Conservation (phyloP, 2,888 invertebrate genomes). For the Pristionchus exspectatus region DNA sequence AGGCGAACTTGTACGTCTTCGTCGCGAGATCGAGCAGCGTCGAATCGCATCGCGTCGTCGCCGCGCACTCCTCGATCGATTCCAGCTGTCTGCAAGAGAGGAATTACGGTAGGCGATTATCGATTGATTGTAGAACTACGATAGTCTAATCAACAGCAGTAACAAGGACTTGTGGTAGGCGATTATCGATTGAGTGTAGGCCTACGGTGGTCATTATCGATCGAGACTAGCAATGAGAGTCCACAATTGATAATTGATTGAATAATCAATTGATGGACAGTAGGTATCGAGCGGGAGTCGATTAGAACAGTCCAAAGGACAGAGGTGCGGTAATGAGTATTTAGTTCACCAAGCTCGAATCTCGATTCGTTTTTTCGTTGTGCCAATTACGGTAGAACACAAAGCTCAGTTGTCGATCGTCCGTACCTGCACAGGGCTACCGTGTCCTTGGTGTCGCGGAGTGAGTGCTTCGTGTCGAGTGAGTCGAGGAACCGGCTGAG, state of each 20-base stretch:
- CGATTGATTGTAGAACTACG: background rate
- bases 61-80: constrained; percentile 18
- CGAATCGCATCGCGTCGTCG: constrained; percentile 16
- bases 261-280: no score
- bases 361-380: no score
- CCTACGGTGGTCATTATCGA: no score
- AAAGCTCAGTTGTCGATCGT: background rate
- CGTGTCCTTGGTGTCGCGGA: constrained; percentile 47
- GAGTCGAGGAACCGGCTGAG: constrained; percentile 35
- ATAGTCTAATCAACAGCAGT: background rate
- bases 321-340: no score
- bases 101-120: background rate
- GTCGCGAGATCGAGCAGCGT: constrained; percentile 29
- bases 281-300: no score
- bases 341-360: no score
- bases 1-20: constrained; percentile 53
- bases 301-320: no score
- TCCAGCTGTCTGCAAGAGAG: constrained; percentile 41
- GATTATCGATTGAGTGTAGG: no score
- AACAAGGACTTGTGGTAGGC: background rate
- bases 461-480: background rate
- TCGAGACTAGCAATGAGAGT: no score
- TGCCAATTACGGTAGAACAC: background rate
- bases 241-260: no score
- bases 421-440: constrained; percentile 44